Evolutionary conservation across 2,797 vertebrate genomes (phyloP), one percentile per base, ranked within the genome.

Genomic region (Squalus acanthias): DNA sequence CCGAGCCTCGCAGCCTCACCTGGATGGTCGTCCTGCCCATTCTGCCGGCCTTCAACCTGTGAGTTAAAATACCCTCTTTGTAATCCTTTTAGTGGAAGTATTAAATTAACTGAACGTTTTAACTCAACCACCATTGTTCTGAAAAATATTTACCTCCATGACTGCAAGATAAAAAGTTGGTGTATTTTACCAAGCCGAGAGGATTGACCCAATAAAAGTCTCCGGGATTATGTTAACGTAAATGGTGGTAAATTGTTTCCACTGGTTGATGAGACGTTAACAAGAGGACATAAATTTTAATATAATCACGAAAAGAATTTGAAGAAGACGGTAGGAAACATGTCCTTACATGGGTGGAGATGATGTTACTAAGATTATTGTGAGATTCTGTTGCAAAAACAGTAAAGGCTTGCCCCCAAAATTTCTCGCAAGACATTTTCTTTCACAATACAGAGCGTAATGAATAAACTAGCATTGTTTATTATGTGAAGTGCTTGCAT

Each of bases 401-500:
- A 33, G 69, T 12, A 95, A 76, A 57, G 24, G 69, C 74, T 72
- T 53, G 74, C 29, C 29, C 29, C 88, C 24, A 57, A 89, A 63
- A 65, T 12, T 91, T 91, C 22, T 6, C 29, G 10, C 0, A 72
- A 50, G 67, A 95, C 13, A 70, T 69, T 70, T 91, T 69, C 26
- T 95, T 95, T 95, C 94, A 95, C 70, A 95, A 95, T 95, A n/a
- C 24, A 95, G 65, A 57, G 92, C 17, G 13, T 95, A 76, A 76
- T 92, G 60, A 92, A 92, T 95, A 95, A 95, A 95, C n/a, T 53
- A 60, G 17, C 12, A 46, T 76, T 33, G 70, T 95, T 95, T 93
- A 69, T 93, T 69, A 93, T 26, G n/a, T 93, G 63, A 69, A 93
- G 65, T 39, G 39, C 65, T 93, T 39, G 17, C n/a, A 69, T 93